phyloP scores from a whole-genome alignment of 2,888 invertebrate species.

The Resseliella maxima region DNA sequence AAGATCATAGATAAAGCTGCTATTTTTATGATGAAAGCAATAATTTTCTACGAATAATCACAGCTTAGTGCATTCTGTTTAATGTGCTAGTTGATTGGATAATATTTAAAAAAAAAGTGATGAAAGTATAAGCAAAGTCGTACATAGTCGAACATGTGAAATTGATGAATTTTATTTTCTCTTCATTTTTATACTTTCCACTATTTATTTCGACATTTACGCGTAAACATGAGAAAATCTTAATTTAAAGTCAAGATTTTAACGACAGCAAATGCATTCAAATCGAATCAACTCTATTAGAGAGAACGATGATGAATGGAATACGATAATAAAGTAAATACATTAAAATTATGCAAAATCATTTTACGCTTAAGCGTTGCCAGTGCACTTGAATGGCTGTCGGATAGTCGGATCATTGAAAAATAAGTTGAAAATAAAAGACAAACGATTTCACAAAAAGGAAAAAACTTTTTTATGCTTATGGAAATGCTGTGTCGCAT shows the following conservation, averaged over 20 bases:
- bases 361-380: neutral
- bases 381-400: too few relatives aligned
- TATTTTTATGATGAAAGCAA: neutral
- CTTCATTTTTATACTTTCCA: neutral
- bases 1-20: slow-evolving; percentile 21
- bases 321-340: neutral
- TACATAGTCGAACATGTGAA: neutral
- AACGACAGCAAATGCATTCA: neutral
- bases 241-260: neutral
- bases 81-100: neutral
- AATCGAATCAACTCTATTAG: neutral
- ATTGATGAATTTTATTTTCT: neutral
- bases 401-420: slow-evolving; percentile 3
- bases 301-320: slow-evolving; percentile 4
- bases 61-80: neutral
- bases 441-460: neutral
- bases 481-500: neutral
- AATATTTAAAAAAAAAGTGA: neutral
- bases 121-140: neutral
- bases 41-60: neutral
- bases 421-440: slow-evolving; percentile 1
- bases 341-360: slow-evolving; percentile 33
- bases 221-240: slow-evolving; percentile 13
- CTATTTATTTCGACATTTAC: slow-evolving; percentile 3
- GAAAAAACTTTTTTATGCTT: slow-evolving; percentile 6